Evolutionary conservation across 2,888 invertebrate genomes (phyloP).

Genomic region (Argyresthia albistria): DNA sequence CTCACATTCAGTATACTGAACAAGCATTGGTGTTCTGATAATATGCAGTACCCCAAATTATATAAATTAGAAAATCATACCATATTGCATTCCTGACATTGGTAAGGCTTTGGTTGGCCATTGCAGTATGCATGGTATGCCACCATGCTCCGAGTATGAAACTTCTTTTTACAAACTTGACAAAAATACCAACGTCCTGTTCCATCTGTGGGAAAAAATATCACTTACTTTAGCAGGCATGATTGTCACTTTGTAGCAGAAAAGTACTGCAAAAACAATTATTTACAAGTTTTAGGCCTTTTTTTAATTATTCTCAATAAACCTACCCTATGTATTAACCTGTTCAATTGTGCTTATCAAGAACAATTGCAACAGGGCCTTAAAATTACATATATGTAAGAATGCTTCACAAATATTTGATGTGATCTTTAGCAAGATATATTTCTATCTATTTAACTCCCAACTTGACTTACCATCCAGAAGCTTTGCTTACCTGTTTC

Average conservation of each 20-base stretch:
- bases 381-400: no score
- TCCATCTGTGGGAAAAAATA: constrained; percentile 34
- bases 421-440: not conserved
- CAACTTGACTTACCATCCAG: no score
- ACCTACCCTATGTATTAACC: no score
- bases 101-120: constrained; percentile 64
- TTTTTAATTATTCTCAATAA: no score
- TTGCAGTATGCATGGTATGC: constrained; percentile 77
- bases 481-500: constrained; percentile 34
- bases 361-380: no score
- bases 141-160: constrained; percentile 77
- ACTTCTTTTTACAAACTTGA: constrained; percentile 77
- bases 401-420: no score
- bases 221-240: not conserved
- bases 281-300: not conserved
- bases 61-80: no score
- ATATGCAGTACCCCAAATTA: no score
- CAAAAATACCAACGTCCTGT: constrained; percentile 73
- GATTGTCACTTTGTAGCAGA: not conserved
- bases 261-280: not conserved
- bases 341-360: no score
- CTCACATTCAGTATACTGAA: no score
- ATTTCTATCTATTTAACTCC: not conserved
- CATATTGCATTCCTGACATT: constrained; percentile 30
- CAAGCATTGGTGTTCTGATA: no score